Evolutionary conservation across 2,797 vertebrate genomes (phyloP), one percentile per base, ranked within the genome.

Genomic region (Iguana delicatissima): DNA sequence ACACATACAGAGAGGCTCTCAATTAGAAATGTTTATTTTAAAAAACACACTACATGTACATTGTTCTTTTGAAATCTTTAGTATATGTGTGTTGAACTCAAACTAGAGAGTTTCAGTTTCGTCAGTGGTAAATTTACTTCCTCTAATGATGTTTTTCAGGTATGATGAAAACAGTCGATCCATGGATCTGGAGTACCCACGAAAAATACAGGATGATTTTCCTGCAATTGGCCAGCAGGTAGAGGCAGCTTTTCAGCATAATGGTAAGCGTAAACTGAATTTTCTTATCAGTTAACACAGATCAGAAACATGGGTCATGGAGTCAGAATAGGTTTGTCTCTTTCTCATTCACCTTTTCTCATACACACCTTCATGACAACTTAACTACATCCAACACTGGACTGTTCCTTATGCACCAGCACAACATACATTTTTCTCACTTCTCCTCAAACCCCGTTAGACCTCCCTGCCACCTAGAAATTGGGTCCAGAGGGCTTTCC

Each of bases 161-260:
- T 98, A 98, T 89, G 97, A 99, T 57, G 98, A 98, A 91, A 94
- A 64, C 57, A 97, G 9, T 29, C 93, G 88, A 73, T 92, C 92
- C 1, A 96, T 99, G 97, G 98, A 98, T 87, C 89, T 42, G 16
- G 97, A 97, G 77, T 98, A 95, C 89, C 98, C 98, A 69, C 97
- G 94, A 94, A 86, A 59, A 32, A 95, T 97, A 86, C 82, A 88
- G 0, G 0, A 93, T 35, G 93, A 85, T 62, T 98, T 98, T 86
- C 93, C 96, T n/a, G 98, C 97, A 88, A 87, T 98, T 89, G 94
- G 32, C 50, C 79, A 94, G 62, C 95, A 89, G 12, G 95, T 98
- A 80, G 97, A 98, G 0, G 98, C 98, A 88, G 98, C 97, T 90
- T 97, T 99, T 90, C 97, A 98, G 89, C 80, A 95, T 46, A 96